A percentile compares a stretch with the other conserved stretches of the same genome.
These are phyloP conservation scores for Lethrus apterus DNA, from an alignment of 1,140 invertebrate species.

Conservation along the genomic window DNA sequence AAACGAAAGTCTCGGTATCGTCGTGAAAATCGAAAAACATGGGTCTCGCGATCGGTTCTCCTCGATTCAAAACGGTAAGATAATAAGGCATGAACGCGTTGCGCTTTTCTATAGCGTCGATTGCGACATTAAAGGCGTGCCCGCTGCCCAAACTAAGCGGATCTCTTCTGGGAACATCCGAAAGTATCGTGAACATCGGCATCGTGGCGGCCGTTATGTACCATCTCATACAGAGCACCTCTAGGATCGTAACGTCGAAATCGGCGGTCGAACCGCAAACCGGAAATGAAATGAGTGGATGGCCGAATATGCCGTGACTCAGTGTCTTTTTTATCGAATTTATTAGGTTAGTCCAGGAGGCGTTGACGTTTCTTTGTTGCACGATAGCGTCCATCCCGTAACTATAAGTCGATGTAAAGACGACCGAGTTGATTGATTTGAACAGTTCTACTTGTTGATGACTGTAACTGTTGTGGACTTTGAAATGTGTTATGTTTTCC, in stretches of 20 bases:
- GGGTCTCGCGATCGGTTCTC: conserved; percentile 33
- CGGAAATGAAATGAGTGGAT: conserved; percentile 28
- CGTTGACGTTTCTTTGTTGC: conserved; percentile 22
- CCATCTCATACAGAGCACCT: conserved; percentile 36
- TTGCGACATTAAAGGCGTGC: conserved; percentile 16
- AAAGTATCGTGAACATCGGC: conserved; percentile 36
- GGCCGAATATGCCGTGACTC: conserved; percentile 25
- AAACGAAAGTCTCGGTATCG: conserved; percentile 25
- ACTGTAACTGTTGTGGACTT: conserved; percentile 28
- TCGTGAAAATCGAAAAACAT: conserved; percentile 39
- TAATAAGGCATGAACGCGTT: conserved; percentile 30
- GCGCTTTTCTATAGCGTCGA: conserved; percentile 22
- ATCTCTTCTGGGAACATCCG: conserved; percentile 26
- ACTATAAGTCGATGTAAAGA: conserved; percentile 24
- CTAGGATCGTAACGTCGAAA: conserved; percentile 26
- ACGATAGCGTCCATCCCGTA: conserved; percentile 3
- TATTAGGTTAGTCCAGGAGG: conserved; percentile 31
- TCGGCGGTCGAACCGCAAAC: conserved; percentile 29
- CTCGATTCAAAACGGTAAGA: conserved; percentile 28
- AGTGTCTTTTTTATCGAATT: conserved; percentile 22
- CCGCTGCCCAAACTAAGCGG: conserved; percentile 24
- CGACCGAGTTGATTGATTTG: conserved; percentile 12
- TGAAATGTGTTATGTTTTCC: background rate
- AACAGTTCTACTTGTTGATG: conserved; percentile 15
- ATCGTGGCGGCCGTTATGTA: conserved; percentile 35